Conservation (phyloP, 2,113 vertebrate genomes). For the Solenodon paradoxus region DNA sequence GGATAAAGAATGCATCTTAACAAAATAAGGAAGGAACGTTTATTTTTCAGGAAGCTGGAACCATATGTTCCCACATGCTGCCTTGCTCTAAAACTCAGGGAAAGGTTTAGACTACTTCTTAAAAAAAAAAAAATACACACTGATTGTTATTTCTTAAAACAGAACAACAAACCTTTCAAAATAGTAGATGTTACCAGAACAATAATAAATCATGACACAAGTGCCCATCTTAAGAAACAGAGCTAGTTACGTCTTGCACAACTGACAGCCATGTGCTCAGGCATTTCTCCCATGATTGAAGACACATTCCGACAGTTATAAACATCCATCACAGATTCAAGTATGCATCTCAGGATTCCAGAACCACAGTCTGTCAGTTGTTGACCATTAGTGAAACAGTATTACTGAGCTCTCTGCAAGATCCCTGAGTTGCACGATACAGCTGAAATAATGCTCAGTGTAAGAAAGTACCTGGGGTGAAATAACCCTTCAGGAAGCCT, state of each 20-base stretch:
- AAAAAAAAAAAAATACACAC: neutral
- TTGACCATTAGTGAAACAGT: neutral
- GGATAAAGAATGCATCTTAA: conserved; percentile 56
- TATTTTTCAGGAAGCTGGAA: conserved; percentile 69
- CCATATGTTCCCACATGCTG: conserved; percentile 72
- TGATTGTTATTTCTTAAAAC: conserved; percentile 65
- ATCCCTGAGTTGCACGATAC: neutral
- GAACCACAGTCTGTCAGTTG: neutral
- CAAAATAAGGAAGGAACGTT: conserved; percentile 66
- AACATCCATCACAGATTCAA: conserved; percentile 48
- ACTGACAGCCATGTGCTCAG: neutral
- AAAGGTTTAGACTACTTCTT: conserved; percentile 44
- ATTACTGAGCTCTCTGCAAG: neutral
- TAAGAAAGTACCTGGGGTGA: conserved; percentile 53
- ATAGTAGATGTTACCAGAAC: conserved; percentile 62
- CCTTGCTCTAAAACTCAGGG: conserved; percentile 20
- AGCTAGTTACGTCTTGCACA: conserved; percentile 37
- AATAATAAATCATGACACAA: conserved; percentile 65
- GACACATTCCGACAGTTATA: conserved; percentile 30
- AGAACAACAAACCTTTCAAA: conserved; percentile 58
- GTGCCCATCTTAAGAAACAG: conserved; percentile 27
- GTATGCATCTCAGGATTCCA: neutral
- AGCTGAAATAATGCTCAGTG: conserved; percentile 35
- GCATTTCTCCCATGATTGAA: conserved; percentile 39
- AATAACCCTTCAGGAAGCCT: conserved; percentile 55